Evolutionary conservation across 35 echinoderm and acorn worm species (phyloP).

Genomic region (Strongylocentrotus purpuratus): DNA sequence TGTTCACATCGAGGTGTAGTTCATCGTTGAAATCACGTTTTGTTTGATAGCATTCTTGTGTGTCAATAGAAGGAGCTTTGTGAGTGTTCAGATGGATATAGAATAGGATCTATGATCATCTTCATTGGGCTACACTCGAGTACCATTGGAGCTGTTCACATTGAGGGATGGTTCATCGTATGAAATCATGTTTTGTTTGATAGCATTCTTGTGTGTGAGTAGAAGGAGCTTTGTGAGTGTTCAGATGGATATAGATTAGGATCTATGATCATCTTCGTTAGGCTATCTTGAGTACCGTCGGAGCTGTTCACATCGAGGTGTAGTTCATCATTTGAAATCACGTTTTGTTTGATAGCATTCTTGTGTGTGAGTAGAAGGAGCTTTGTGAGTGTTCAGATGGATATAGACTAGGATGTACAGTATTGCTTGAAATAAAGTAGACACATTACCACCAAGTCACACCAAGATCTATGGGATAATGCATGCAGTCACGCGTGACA

Average conservation of each 20-base stretch:
- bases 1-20: not conserved
- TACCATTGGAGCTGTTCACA: not conserved
- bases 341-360: not conserved
- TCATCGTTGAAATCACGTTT: not conserved
- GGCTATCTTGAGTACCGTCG: not conserved
- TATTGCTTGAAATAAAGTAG: no score
- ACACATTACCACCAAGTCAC: no score
- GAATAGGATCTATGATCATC: no score
- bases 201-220: not conserved
- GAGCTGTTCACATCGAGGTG: not conserved
- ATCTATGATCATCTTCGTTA: not conserved
- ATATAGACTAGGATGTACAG: not conserved
- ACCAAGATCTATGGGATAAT: no score
- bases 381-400: not conserved
- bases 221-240: not conserved
- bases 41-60: not conserved
- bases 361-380: not conserved
- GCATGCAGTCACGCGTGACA: no score
- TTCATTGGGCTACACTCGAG: not conserved
- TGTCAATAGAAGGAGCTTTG: not conserved
- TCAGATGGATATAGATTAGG: not conserved
- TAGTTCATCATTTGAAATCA: not conserved
- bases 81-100: not conserved
- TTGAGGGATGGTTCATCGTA: not conserved
- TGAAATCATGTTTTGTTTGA: not conserved